Percentiles rank a stretch among this genome's conserved stretches.
phyloP scores from a whole-genome alignment of 2,888 invertebrate genomes.

The Panorpa germanica region DNA sequence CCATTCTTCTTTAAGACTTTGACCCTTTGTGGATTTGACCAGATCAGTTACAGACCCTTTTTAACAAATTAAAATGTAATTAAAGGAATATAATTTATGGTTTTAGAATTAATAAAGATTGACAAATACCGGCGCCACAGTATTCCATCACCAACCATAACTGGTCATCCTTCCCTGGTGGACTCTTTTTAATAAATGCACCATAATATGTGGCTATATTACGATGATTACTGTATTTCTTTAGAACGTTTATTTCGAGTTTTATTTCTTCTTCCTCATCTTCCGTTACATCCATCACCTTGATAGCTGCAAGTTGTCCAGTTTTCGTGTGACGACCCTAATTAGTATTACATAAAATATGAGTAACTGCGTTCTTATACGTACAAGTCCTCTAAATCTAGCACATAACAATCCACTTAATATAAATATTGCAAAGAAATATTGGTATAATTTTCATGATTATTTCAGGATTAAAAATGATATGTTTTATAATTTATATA shows the following conservation, averaged over 20 bases:
- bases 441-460: too few species aligned
- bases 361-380: neutral
- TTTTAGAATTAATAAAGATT: too few species aligned
- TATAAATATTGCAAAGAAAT: too few species aligned
- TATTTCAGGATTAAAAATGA: too few species aligned
- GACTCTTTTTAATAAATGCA: conserved; percentile 98
- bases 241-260: conserved; percentile 97
- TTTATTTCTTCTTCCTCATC: conserved; percentile 99
- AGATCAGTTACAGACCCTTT: conserved; percentile 93
- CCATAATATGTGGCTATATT: conserved; percentile 99
- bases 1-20: conserved; percentile 98
- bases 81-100: conserved; percentile 3
- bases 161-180: conserved; percentile 97
- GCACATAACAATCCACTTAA: too few species aligned
- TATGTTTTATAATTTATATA: too few species aligned
- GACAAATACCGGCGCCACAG: conserved; percentile 96
- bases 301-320: conserved; percentile 98
- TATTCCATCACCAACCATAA: conserved; percentile 99
- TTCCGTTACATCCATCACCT: conserved; percentile 99
- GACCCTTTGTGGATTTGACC: conserved; percentile 97
- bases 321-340: conserved; percentile 99
- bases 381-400: too few species aligned
- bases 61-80: neutral
- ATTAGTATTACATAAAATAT: too few species aligned
- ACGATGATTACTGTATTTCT: conserved; percentile 96